Conservation (phyloP, 2,113 vertebrate genomes). For the Lampris incognitus region DNA sequence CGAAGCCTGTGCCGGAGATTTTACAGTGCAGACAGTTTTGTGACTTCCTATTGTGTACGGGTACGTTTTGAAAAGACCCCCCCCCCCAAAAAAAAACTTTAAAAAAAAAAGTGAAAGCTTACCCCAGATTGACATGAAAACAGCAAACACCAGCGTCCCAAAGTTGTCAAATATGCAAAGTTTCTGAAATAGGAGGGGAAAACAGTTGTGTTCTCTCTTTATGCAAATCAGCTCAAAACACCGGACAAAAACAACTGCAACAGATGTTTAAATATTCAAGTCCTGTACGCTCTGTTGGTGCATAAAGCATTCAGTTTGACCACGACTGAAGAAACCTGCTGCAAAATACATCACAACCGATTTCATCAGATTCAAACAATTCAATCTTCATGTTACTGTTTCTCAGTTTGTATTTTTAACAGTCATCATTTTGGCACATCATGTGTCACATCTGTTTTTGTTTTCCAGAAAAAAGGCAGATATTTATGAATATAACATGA, state of each 20-base stretch:
- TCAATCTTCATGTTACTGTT: too few species aligned
- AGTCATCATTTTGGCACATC: too few species aligned
- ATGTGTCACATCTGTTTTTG: too few species aligned
- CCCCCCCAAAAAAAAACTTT: too few species aligned
- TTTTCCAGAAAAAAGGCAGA: too few species aligned
- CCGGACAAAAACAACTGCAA: neutral
- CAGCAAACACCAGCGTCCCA: constrained; percentile 92
- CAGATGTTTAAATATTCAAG: constrained; percentile 4
- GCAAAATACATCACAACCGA: too few species aligned
- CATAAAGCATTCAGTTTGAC: too few species aligned
- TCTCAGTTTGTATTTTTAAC: too few species aligned
- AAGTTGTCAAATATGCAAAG: constrained; percentile 95
- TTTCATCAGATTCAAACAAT: too few species aligned
- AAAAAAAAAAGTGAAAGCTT: constrained; percentile 64
- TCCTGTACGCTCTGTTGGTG: neutral
- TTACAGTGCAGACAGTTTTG: neutral
- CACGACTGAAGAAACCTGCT: too few species aligned
- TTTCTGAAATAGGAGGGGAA: constrained; percentile 81
- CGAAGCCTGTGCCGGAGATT: neutral
- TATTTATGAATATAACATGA: too few species aligned
- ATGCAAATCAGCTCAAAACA: constrained; percentile 6
- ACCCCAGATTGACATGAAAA: constrained; percentile 97
- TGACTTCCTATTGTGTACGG: too few species aligned
- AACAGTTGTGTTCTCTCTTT: neutral
- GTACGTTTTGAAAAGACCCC: neutral